A percentile compares a stretch with the other conserved stretches of the same genome.
Conservation (phyloP, 1,140 invertebrate genomes). For the Plodia interpunctella region DNA sequence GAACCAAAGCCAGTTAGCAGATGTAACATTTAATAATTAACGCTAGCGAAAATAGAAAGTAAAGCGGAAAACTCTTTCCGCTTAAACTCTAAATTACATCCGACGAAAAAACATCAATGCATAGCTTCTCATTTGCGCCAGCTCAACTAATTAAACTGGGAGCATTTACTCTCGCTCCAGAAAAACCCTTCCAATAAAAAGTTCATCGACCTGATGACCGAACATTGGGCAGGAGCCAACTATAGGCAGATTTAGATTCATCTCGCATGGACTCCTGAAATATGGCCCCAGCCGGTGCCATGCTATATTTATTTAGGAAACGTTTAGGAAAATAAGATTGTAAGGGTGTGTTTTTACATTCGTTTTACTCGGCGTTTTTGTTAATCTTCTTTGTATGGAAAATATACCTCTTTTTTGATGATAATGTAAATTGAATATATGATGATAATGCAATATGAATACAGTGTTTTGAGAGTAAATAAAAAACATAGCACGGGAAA, state of each 20-base stretch:
- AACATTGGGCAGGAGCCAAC: constrained; percentile 39
- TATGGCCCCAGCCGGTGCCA: constrained; percentile 34
- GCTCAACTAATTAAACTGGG: neutral
- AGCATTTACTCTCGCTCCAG: constrained; percentile 1
- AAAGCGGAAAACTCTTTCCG: neutral
- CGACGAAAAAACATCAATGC: constrained; percentile 10
- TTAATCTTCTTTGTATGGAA: too few species aligned
- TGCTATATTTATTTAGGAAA: constrained; percentile 31
- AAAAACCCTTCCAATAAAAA: constrained; percentile 27
- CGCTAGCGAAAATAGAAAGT: neutral
- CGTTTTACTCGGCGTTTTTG: neutral
- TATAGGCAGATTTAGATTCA: constrained; percentile 47
- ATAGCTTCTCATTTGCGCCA: neutral
- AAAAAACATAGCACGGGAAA: too few species aligned
- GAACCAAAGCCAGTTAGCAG: too few species aligned
- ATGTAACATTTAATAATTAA: too few species aligned
- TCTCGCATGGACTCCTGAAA: constrained; percentile 34
- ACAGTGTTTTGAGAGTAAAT: too few species aligned
- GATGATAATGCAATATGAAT: too few species aligned
- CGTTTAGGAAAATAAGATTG: constrained; percentile 9
- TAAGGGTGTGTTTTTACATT: neutral
- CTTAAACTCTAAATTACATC: constrained; percentile 19
- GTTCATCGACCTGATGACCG: constrained; percentile 30
- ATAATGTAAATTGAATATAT: too few species aligned
- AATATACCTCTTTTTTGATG: too few species aligned